Base-by-base conservation (phyloP, 2,888 invertebrate genomes). In the Hyppa rectilinea region DNA sequence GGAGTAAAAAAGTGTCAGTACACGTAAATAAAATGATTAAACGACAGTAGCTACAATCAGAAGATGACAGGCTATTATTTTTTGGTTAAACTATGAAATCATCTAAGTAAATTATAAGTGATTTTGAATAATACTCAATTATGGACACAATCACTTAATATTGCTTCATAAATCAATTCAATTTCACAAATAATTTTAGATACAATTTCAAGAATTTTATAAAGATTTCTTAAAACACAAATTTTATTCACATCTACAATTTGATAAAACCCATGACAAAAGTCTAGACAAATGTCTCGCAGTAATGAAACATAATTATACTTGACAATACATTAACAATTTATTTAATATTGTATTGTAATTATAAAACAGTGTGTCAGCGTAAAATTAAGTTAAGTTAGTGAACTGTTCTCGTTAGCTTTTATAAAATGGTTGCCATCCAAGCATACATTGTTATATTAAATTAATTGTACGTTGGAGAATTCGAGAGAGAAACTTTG, bases 381-480 rank as follows among this genome's bases (percentile, higher is more conserved):
- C 9, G 29, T 58, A 38, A 29, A 66, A 71, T 50, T 80, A 23
- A 64, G 12, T 58, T 74, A 52, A 74, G 71, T 69, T 71, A 58
- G 71, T 49, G 34, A 71, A 61, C 55, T 67, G 50, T 76, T 58
- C 49, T 56, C 50, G 55, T 75, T 49, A 60, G 43, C 34, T 50
- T 73, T 56, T 23, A 60, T 63, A 60, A 71, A 77, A 69, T 62
- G 26, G 52, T 53, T 45, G 23, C 47, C 9, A 20, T 50, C 56
- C 38, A 55, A 55, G 38, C 49, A 53, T 52, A 47, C 4, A 43
- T 47, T 72, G 65, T 71, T 69, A 49, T 47, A 67, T 59, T 52
- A 67, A 80, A 53, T 70, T 78, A 78, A 63, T 60, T 70, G 52
- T 50, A 61, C 38, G 38, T 58, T 60, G 43, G 26, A 23, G 47